phyloP scores from a whole-genome alignment of 2,888 invertebrate species.

The Amorpha juglandis region DNA sequence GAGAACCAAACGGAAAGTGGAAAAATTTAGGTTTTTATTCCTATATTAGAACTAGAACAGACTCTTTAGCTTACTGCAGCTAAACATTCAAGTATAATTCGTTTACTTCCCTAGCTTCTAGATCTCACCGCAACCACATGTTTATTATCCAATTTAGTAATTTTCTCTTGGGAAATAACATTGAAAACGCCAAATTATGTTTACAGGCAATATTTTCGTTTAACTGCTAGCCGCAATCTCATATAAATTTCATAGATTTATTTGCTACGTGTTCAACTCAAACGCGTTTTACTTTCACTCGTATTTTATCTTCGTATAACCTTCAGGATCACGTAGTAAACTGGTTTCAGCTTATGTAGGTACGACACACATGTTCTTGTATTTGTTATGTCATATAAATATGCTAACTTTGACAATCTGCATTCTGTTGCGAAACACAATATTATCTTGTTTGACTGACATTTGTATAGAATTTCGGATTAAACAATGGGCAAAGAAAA shows the following conservation, averaged over 20 bases:
- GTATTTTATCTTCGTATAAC: conserved; percentile 50
- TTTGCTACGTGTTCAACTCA: conserved; percentile 39
- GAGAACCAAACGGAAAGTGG: not conserved
- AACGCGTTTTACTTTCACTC: conserved; percentile 56
- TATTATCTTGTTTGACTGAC: not conserved
- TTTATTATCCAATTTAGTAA: conserved; percentile 3
- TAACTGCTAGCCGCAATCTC: conserved; percentile 15
- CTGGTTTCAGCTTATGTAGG: conserved; percentile 43
- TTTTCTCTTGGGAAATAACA: conserved; percentile 18
- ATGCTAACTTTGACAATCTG: not conserved
- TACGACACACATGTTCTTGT: conserved; percentile 35
- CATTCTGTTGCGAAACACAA: conserved; percentile 11
- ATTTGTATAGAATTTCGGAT: conserved; percentile 7
- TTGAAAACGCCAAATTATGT: conserved; percentile 33
- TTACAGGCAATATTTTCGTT: conserved; percentile 28
- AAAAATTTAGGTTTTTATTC: not conserved
- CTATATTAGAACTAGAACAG: not conserved
- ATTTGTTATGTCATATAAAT: conserved; percentile 34
- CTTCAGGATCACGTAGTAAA: conserved; percentile 52
- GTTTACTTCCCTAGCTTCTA: not conserved
- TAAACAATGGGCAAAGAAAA: not conserved
- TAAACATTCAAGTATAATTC: not conserved
- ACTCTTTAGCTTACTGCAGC: not conserved
- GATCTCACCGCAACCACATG: not conserved
- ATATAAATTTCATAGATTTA: conserved; percentile 42